Evolutionary conservation across 2,797 vertebrate species (phyloP).

Genomic region (Phoxinus dragarum): DNA sequence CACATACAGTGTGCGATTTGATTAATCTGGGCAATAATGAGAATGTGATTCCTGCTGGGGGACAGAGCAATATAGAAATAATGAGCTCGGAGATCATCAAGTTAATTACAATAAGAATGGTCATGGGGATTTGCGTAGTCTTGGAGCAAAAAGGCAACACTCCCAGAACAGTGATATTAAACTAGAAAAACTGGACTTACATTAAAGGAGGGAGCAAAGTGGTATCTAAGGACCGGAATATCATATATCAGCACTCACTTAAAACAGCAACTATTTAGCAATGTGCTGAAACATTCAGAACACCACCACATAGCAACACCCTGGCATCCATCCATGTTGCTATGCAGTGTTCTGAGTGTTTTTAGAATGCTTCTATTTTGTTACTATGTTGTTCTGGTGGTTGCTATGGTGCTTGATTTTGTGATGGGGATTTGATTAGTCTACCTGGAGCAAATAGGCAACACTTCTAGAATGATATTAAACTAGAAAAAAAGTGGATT

Average conservation of each 20-base stretch:
- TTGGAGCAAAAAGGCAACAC: not conserved
- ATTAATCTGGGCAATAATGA: conserved; percentile 33
- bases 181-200: not conserved
- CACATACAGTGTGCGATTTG: conserved; percentile 22
- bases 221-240: not conserved
- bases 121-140: not conserved
- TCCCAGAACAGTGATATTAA: not conserved
- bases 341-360: not conserved
- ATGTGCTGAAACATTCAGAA: not conserved
- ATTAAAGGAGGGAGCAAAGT: not conserved
- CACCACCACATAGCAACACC: not conserved
- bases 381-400: not conserved
- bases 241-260: not conserved
- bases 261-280: not conserved
- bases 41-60: conserved; percentile 4
- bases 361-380: not conserved
- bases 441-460: not conserved
- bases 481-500: not conserved
- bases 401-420: not conserved
- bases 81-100: conserved; percentile 44
- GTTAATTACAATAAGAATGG: conserved; percentile 31
- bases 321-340: not conserved
- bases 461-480: not conserved
- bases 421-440: not conserved
- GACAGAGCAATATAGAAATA: conserved; percentile 45